Base-by-base conservation (phyloP, 2,797 vertebrate species). In the Sylvia borin region DNA sequence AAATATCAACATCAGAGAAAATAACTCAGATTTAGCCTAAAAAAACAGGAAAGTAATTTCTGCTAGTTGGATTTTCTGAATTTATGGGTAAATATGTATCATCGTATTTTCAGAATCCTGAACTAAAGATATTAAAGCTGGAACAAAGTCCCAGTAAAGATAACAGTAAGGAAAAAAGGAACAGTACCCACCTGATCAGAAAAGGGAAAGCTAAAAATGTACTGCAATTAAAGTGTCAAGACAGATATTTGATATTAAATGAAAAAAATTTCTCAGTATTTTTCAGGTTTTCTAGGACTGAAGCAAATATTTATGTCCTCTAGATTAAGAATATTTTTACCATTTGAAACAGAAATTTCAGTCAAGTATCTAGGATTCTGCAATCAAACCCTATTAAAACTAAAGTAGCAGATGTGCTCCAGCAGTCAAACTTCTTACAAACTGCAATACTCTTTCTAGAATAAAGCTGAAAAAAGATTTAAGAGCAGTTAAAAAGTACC, bases 361-460 rank as follows among this genome's bases (percentile, higher is more conserved):
- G 31, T 60, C 47, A 81, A 78, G 27, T 64, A 55, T 60, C 36
- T 66, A 76, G 66, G 67, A 77, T 90, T 84, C 66, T 77, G 73
- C 76, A 81, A 27, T 72, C 62, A 86, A 47, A 67, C 20, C 17
- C 62, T 90, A 92, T 93, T 54, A 51, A 91, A 91, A 88, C n/a
- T 62, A 75, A 91, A 79, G 64, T 11, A 92, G 66, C 68, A 91
- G 89, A 94, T 90, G 62, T 93, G 58, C 51, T 92, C 58, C 66
- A 91, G 60, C 42, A 90, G 91, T 50, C 79, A 90, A 88, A 55
- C 62, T 68, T 78, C 83, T 86, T 80, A 96, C 0, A 3, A 79
- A 78, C 27, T 31, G n/a, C 21, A 68, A 66, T 78, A 50, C 9
- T 2, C 26, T 84, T 83, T 81, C 70, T 75, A 81, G 51, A 91